Conservation (phyloP, 2,797 vertebrate genomes). For the Anableps anableps region DNA sequence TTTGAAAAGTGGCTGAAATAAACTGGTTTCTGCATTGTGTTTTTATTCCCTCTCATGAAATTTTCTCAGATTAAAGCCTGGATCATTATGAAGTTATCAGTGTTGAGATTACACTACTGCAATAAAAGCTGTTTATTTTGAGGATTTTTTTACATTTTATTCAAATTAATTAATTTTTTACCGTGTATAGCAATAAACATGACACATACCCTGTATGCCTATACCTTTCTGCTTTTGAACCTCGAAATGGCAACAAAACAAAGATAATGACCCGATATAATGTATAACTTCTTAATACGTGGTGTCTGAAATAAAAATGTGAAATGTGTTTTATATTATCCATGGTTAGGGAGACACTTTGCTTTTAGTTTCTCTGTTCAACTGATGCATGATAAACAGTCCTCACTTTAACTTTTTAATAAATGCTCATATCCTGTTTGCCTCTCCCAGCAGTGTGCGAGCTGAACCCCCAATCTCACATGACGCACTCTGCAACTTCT, state of each 20-base stretch:
- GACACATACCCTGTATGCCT: neutral
- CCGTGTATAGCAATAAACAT: neutral
- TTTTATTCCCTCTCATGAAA: neutral
- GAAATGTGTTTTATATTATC: neutral
- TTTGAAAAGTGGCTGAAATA: neutral
- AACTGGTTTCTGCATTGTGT: neutral
- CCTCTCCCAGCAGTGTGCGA: neutral
- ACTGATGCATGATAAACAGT: neutral
- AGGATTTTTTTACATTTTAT: neutral
- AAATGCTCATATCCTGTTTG: neutral
- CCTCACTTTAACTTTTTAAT: slow-evolving; percentile 37
- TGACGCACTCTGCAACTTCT: slow-evolving; percentile 58
- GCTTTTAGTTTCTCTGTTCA: neutral
- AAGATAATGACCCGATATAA: neutral
- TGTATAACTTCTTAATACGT: neutral
- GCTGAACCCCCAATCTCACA: neutral
- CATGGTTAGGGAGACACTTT: neutral
- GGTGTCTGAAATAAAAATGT: neutral
- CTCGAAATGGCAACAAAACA: neutral
- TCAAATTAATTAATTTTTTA: too few species aligned
- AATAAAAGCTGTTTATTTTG: neutral
- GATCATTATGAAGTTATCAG: neutral
- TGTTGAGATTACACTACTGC: neutral
- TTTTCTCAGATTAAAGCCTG: neutral
- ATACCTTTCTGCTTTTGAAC: neutral